Conservation (phyloP, 2,888 invertebrate species). For the Horisme vitalbata region DNA sequence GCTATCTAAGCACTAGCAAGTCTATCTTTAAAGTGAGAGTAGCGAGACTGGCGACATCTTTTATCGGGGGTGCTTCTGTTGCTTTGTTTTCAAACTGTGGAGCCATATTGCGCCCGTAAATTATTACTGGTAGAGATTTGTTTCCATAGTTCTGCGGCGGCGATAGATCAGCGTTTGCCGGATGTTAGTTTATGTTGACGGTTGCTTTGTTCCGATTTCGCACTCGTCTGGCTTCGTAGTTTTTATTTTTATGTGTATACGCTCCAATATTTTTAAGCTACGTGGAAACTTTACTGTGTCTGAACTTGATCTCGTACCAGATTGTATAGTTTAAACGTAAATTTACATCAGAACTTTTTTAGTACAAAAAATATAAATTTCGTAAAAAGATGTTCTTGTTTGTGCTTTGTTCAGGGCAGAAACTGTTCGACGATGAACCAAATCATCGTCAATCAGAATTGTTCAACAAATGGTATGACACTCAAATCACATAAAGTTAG, state of each 20-base stretch:
- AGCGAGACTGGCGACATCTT: constrained; percentile 73
- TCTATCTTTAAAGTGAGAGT: constrained; percentile 70
- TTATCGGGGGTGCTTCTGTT: constrained; percentile 72
- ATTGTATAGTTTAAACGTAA: no score
- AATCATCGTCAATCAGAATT: no score
- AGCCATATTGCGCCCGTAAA: constrained; percentile 76
- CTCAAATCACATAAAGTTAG: not conserved
- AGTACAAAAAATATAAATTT: no score
- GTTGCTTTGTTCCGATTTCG: constrained; percentile 70
- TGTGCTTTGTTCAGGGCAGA: no score
- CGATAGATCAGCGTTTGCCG: constrained; percentile 76
- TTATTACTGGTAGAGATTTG: constrained; percentile 78
- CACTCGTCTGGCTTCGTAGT: constrained; percentile 57
- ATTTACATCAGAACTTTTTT: no score
- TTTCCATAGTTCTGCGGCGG: constrained; percentile 79
- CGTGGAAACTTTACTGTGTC: not conserved
- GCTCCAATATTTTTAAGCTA: not conserved
- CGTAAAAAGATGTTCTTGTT: no score
- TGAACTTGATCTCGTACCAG: not conserved
- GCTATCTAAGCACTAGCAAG: constrained; percentile 60
- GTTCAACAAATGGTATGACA: no score
- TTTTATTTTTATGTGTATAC: constrained; percentile 44
- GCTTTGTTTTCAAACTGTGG: constrained; percentile 70
- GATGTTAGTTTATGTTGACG: constrained; percentile 78
- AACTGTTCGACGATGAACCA: no score